These are phyloP conservation scores for Tauraco hartlaubi DNA, from an alignment of 2,797 vertebrate species.

Conservation along the genomic window DNA sequence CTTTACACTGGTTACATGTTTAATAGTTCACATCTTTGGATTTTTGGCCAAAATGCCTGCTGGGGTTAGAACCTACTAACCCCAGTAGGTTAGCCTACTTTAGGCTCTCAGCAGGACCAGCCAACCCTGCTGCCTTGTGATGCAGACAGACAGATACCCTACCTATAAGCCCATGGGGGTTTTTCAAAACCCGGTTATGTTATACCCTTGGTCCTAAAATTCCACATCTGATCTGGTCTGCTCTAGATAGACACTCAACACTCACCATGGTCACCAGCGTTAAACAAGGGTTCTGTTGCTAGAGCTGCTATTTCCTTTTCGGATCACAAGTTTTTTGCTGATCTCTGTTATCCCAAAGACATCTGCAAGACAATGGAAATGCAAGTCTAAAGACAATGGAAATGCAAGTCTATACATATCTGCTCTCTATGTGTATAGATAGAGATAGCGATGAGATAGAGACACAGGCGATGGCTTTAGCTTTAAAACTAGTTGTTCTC, in stretches of 20 bases:
- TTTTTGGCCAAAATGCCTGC: background rate
- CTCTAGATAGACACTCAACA: background rate
- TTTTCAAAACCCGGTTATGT: background rate
- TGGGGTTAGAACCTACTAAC: background rate
- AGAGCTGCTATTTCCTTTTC: background rate
- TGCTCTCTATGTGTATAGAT: background rate
- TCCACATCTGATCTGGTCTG: background rate
- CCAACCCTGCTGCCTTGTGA: background rate
- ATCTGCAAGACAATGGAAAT: background rate
- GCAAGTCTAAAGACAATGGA: background rate
- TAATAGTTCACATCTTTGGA: background rate
- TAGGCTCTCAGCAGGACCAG: background rate
- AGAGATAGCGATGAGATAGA: background rate
- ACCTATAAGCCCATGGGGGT: background rate
- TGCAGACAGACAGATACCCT: background rate
- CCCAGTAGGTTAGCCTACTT: background rate
- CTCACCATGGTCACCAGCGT: rapidly evolving
- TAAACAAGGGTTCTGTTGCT: background rate
- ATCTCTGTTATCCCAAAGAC: background rate
- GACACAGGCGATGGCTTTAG: background rate
- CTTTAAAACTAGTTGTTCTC: background rate
- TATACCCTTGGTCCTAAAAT: background rate
- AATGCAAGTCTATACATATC: background rate
- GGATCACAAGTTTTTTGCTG: background rate
- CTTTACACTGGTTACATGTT: background rate